Evolutionary conservation across 1,140 invertebrate genomes (phyloP).

Genomic region (Maconellicoccus hirsutus): DNA sequence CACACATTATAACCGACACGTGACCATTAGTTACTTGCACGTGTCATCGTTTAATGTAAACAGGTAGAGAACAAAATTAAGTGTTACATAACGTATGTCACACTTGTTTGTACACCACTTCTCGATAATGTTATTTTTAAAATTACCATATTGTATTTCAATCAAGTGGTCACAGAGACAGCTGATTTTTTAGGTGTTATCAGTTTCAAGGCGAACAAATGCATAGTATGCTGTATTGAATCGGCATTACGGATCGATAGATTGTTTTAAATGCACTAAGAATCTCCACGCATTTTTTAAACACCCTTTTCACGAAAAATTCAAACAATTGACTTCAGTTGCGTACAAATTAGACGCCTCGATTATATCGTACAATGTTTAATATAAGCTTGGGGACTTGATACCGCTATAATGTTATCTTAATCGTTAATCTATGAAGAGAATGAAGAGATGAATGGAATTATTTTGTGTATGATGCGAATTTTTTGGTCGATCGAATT

Average conservation of each 20-base stretch:
- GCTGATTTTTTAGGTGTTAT: not conserved
- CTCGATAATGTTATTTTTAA: not conserved
- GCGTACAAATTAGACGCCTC: not conserved
- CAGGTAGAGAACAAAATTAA: not conserved
- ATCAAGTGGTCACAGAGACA: not conserved
- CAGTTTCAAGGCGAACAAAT: no score
- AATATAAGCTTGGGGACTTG: not conserved
- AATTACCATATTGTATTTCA: not conserved
- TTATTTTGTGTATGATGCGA: not conserved
- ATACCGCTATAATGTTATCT: constrained; percentile 16
- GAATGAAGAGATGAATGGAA: not conserved
- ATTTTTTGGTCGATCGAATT: not conserved
- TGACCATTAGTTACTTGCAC: not conserved
- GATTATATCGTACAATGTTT: not conserved
- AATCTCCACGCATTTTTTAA: no score
- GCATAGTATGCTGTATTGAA: no score
- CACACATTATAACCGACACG: not conserved
- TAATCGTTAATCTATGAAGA: constrained; percentile 6
- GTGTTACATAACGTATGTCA: not conserved
- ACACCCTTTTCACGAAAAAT: no score
- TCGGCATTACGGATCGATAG: no score
- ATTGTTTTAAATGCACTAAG: no score
- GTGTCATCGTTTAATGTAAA: not conserved
- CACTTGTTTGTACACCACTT: not conserved
- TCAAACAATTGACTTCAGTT: not conserved